Evolutionary conservation across 2,888 invertebrate species (phyloP).

Genomic region (Lepidochrysops patricia): DNA sequence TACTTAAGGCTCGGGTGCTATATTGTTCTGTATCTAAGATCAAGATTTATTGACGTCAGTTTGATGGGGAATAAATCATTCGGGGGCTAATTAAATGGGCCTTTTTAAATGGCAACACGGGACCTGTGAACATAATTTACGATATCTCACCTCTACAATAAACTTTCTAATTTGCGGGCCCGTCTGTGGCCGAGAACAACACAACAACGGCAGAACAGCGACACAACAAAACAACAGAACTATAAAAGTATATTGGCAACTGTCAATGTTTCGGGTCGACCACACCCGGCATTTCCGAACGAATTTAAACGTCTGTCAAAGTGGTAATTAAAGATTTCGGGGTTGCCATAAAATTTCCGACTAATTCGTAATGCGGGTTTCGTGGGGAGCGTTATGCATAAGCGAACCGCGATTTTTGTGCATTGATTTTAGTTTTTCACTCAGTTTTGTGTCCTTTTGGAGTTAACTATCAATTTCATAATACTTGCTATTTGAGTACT

Average conservation of each 20-base stretch:
- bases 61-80: conserved; percentile 65
- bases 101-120: conserved; percentile 41
- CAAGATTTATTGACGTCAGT: conserved; percentile 43
- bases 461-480: not conserved
- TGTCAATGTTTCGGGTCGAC: conserved; percentile 57
- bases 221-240: conserved; percentile 56
- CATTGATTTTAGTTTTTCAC: not conserved
- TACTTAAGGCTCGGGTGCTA: not conserved
- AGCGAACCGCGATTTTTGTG: not conserved
- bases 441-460: no score
- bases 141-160: conserved; percentile 57
- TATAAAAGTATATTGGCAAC: conserved; percentile 62
- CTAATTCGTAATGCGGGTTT: conserved; percentile 38
- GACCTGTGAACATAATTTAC: conserved; percentile 65
- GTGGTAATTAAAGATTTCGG: conserved; percentile 66
- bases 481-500: no score
- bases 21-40: conserved; percentile 31
- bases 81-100: conserved; percentile 59
- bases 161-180: conserved; percentile 68
- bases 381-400: not conserved
- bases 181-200: conserved; percentile 48
- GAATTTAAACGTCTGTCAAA: conserved; percentile 67
- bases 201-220: conserved; percentile 57
- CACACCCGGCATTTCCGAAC: conserved; percentile 57
- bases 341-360: conserved; percentile 56